phyloP scores from a whole-genome alignment of 64 coral and sea anemone species.

The Exaiptasia diaphana region DNA sequence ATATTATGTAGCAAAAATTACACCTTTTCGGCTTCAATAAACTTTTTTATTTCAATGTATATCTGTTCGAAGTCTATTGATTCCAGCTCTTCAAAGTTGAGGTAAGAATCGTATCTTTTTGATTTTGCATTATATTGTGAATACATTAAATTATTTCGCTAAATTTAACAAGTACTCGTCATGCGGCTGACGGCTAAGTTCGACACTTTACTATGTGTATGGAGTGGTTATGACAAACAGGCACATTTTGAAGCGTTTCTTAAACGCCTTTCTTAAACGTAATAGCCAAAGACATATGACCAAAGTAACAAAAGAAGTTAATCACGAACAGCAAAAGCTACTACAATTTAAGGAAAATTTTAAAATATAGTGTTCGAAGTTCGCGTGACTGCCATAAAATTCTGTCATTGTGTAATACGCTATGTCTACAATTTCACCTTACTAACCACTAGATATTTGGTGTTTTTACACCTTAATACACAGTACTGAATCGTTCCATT shows the following conservation, averaged over 20 bases:
- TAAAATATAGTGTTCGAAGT: neutral
- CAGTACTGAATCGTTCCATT: neutral
- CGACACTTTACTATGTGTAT: neutral
- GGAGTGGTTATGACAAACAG: neutral
- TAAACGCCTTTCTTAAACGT: neutral
- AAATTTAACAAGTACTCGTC: neutral
- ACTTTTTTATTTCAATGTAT: neutral
- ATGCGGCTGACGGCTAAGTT: neutral
- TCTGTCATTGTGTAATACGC: neutral
- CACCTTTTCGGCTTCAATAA: neutral
- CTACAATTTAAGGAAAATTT: neutral
- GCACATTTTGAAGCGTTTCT: neutral
- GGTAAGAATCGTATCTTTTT: neutral
- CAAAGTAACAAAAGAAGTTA: neutral
- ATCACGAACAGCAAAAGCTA: neutral
- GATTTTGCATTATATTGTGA: neutral
- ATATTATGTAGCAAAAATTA: neutral
- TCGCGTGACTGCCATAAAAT: neutral
- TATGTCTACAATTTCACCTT: neutral
- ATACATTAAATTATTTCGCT: neutral
- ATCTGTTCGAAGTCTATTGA: neutral
- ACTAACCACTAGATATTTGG: neutral
- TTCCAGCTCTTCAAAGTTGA: neutral
- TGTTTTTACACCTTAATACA: neutral
- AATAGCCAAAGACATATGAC: neutral